Conservation (phyloP, 2,113 vertebrate genomes). For the Malurus alboscapulatus region DNA sequence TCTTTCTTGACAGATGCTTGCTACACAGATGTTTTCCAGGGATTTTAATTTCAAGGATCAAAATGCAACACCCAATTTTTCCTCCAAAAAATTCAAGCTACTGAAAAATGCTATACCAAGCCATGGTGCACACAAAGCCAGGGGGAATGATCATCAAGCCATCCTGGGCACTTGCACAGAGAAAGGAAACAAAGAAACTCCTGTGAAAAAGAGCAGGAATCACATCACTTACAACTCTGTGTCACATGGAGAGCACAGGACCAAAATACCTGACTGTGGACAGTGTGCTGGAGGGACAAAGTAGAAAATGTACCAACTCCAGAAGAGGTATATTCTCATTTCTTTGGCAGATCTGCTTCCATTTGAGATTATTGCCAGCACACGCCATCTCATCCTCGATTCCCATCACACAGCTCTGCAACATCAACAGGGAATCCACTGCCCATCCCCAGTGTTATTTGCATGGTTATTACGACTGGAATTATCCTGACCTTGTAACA, state of each 20-base stretch:
- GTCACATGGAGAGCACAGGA: neutral
- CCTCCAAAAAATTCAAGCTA: neutral
- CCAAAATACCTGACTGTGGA: neutral
- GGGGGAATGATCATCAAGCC: neutral
- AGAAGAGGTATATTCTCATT: neutral
- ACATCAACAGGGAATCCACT: neutral
- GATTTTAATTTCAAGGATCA: neutral
- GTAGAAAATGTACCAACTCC: neutral
- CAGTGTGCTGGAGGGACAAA: neutral
- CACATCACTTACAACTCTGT: neutral
- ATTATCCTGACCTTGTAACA: neutral
- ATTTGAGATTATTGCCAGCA: neutral
- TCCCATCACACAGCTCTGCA: neutral
- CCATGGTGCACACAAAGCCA: neutral
- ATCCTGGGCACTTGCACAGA: neutral
- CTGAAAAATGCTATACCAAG: neutral
- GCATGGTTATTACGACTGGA: neutral
- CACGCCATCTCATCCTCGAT: neutral
- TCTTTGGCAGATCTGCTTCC: neutral
- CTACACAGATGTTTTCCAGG: neutral
- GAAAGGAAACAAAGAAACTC: neutral
- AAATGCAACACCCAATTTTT: neutral
- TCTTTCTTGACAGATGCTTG: neutral
- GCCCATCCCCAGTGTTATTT: accelerated
- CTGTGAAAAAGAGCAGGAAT: neutral